These are phyloP conservation scores for Cydia amplana DNA, from an alignment of 1,140 invertebrate genomes.

Conservation along the genomic window DNA sequence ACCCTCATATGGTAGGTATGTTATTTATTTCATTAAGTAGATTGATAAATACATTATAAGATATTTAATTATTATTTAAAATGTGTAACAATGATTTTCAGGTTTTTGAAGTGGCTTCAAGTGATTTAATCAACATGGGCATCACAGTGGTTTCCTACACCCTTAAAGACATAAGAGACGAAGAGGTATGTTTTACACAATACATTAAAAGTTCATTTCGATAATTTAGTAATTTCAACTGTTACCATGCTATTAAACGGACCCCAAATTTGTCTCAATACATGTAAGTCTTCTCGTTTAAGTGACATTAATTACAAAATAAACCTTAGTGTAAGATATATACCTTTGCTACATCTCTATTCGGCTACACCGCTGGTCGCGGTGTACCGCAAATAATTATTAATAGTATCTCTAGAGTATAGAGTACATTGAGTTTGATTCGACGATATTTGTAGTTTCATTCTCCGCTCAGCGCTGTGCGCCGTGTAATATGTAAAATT, in stretches of 20 bases:
- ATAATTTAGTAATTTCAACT: not conserved
- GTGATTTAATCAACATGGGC: constrained; percentile 98
- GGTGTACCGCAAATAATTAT: too few species aligned
- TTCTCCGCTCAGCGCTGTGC: not conserved
- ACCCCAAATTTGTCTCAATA: too few species aligned
- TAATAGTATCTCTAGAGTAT: not conserved
- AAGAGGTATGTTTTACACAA: constrained; percentile 87
- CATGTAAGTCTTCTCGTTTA: too few species aligned
- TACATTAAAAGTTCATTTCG: not conserved
- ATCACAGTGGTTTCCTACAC: constrained; percentile 99
- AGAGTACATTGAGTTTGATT: not conserved
- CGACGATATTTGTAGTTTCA: not conserved
- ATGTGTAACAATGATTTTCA: constrained; percentile 40
- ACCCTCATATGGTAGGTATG: too few species aligned
- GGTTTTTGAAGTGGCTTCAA: constrained; percentile 96
- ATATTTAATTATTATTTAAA: too few species aligned
- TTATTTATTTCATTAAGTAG: too few species aligned
- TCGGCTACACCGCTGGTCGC: too few species aligned
- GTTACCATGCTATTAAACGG: too few species aligned
- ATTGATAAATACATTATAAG: too few species aligned
- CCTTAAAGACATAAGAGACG: constrained; percentile 97
- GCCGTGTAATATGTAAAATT: not conserved
- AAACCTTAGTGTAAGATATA: too few species aligned
- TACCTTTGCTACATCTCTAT: too few species aligned
- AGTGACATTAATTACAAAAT: too few species aligned